phyloP scores from a whole-genome alignment of 2,797 vertebrate species.

The Gila robusta region DNA sequence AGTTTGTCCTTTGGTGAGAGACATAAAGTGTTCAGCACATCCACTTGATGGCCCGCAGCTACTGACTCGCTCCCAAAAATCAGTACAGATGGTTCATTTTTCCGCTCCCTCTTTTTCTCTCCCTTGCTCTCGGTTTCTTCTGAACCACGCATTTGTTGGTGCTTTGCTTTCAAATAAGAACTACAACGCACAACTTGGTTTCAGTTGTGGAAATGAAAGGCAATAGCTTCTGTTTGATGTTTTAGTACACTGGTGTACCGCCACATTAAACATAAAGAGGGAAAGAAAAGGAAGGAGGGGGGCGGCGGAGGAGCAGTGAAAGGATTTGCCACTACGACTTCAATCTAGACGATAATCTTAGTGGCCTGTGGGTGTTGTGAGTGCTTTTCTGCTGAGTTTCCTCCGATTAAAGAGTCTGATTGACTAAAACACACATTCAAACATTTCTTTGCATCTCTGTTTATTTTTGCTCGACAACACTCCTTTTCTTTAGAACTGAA shows the following conservation, averaged over 20 bases:
- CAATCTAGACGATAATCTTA: slow-evolving; percentile 54
- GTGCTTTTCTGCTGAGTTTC: slow-evolving; percentile 38
- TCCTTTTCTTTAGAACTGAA: background rate
- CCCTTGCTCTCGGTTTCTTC: slow-evolving; percentile 16
- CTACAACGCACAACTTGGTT: slow-evolving; percentile 59
- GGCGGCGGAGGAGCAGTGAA: slow-evolving; percentile 34
- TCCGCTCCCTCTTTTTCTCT: slow-evolving; percentile 13
- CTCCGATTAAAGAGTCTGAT: slow-evolving; percentile 34
- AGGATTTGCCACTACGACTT: slow-evolving; percentile 54
- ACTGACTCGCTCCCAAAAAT: slow-evolving; percentile 61
- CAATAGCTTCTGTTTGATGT: slow-evolving; percentile 64
- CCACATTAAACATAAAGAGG: slow-evolving; percentile 64
- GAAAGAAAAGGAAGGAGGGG: slow-evolving; percentile 38
- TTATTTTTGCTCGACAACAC: slow-evolving; percentile 1
- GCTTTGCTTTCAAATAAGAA: slow-evolving; percentile 55
- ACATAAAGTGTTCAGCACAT: slow-evolving; percentile 49
- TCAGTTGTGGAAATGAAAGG: slow-evolving; percentile 64
- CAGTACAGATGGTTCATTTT: slow-evolving; percentile 59
- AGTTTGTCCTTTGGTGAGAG: slow-evolving; percentile 45
- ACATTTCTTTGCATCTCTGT: slow-evolving; percentile 38
- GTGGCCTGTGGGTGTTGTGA: slow-evolving; percentile 53
- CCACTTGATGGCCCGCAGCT: slow-evolving; percentile 59
- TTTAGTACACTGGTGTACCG: slow-evolving; percentile 63
- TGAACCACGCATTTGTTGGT: slow-evolving; percentile 52
- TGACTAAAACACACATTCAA: slow-evolving; percentile 47